Percentiles rank a stretch among this genome's conserved stretches.
Evolutionary conservation across 2,888 invertebrate genomes (phyloP).

Genomic region (Cancer borealis): DNA sequence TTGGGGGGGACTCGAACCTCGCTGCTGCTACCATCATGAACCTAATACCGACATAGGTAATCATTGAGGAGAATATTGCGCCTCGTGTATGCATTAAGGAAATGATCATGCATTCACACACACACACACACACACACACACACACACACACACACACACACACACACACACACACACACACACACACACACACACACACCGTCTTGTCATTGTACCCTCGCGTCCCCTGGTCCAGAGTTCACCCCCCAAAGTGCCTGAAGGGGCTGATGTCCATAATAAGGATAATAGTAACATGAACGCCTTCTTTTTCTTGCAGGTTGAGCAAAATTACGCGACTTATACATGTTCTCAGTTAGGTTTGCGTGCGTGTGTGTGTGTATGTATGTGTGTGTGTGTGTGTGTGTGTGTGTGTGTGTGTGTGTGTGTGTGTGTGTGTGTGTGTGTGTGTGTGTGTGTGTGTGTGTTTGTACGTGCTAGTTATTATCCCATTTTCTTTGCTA

Average conservation of each 20-base stretch:
- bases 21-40: no score
- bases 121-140: background rate
- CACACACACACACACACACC: conserved; percentile 12
- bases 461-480: background rate
- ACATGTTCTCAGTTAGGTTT: background rate
- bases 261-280: background rate
- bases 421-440: background rate
- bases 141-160: background rate
- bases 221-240: background rate
- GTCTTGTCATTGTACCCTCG: background rate
- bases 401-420: background rate
- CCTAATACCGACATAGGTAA: no score
- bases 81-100: no score
- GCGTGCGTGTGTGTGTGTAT: background rate
- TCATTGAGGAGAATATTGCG: no score
- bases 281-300: background rate
- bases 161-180: conserved; percentile 1
- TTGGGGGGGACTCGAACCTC: no score
- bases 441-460: background rate
- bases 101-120: no score
- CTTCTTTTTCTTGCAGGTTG: background rate
- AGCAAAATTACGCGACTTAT: background rate
- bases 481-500: background rate
- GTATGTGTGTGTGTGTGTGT: background rate
- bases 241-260: background rate